Evolutionary conservation across 2,113 vertebrate species (phyloP).

Genomic region (Hucho hucho): DNA sequence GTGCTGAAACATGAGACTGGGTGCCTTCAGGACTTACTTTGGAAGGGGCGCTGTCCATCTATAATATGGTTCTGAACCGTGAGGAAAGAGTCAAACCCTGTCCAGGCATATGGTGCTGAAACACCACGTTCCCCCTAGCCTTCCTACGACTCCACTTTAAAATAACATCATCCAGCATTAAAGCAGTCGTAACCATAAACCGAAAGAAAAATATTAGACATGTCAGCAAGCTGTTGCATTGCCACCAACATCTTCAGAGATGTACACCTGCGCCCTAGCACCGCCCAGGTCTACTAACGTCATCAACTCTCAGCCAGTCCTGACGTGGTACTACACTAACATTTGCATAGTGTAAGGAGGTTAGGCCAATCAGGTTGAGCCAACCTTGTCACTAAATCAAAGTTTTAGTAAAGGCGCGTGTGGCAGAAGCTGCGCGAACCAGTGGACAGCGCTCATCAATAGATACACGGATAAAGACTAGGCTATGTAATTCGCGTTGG

Average conservation of each 20-base stretch:
- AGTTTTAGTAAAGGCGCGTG: slow-evolving; percentile 26
- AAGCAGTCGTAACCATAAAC: background rate
- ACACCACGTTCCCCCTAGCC: too few relatives aligned
- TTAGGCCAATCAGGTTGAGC: slow-evolving; percentile 17
- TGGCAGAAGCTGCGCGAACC: background rate
- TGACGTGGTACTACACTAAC: slow-evolving; percentile 2
- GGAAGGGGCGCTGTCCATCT: background rate
- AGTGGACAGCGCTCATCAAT: background rate
- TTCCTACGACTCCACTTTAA: background rate
- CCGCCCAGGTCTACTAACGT: background rate
- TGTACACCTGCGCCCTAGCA: background rate
- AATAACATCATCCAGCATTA: background rate
- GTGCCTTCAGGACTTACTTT: background rate
- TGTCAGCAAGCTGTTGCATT: background rate
- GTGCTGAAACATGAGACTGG: background rate
- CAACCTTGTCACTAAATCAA: slow-evolving; percentile 20
- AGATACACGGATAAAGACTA: background rate
- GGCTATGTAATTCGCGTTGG: background rate
- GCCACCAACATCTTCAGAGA: background rate
- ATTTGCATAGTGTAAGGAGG: background rate
- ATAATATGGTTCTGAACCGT: background rate
- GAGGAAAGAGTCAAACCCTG: background rate
- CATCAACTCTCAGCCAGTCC: background rate
- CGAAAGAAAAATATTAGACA: background rate
- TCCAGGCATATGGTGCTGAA: background rate